These are phyloP conservation scores for Stomatorhinus ivindoensis DNA, from an alignment of 2,113 vertebrate genomes.

Conservation along the genomic window DNA sequence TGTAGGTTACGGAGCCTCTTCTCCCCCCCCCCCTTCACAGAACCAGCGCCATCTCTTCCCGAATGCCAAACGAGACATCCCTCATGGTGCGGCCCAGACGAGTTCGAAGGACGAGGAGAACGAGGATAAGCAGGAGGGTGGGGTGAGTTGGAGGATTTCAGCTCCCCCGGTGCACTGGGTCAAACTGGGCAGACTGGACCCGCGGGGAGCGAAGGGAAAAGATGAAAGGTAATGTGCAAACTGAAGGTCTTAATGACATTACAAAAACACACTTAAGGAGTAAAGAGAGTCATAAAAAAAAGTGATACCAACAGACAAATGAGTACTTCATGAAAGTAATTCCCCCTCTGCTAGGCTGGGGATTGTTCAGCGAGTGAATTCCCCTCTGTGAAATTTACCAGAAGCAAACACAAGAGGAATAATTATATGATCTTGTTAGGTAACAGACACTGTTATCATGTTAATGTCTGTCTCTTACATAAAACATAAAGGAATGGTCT, in stretches of 20 bases:
- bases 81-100: not conserved
- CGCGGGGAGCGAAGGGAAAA: not conserved
- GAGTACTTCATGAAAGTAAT: not conserved
- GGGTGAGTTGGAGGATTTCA: not conserved
- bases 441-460: slow-evolving; percentile 12
- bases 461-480: slow-evolving; percentile 14
- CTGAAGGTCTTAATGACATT: not conserved
- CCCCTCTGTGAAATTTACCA: slow-evolving; percentile 11
- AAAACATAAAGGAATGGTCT: not conserved
- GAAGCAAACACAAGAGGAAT: slow-evolving; percentile 8
- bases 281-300: not conserved
- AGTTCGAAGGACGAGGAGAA: not conserved
- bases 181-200: not conserved
- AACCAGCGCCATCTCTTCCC: slow-evolving; percentile 4
- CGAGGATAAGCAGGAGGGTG: not conserved
- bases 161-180: slow-evolving; percentile 8
- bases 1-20: slow-evolving; percentile 10
- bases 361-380: not conserved
- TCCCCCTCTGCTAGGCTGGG: not conserved
- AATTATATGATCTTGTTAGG: slow-evolving; percentile 15
- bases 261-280: slow-evolving; percentile 7
- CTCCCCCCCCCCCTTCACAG: not conserved
- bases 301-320: not conserved
- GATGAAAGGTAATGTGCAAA: not conserved
- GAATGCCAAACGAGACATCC: not conserved